Base-by-base conservation (phyloP, 2,113 vertebrate species). In the Emydura subglobosa region DNA sequence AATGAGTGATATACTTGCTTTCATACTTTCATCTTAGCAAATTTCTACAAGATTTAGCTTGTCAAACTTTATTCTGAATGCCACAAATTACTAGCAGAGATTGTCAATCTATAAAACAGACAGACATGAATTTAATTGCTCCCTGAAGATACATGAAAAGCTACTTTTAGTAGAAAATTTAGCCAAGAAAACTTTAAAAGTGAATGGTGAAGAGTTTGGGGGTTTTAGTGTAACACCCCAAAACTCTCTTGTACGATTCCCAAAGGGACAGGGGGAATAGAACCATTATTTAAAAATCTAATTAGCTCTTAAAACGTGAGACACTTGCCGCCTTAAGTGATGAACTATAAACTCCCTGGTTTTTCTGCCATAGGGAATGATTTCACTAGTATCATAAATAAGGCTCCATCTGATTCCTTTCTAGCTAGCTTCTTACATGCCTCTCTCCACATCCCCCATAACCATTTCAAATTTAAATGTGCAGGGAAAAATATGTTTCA, bases 21-120 rank as follows among this genome's bases (percentile, higher is more conserved):
- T 97, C 90, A 85, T 97, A 80, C 79, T 95, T 94, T 88, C 44
- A 91, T 83, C 74, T 91, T 94, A 93, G 92, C 91, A 95, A 97
- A 96, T 97, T 97, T 94, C 94, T 96, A 94, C 95, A 97, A 96
- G 95, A 98, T 89, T 95, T 96, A 81, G 92, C 97, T 95, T 96
- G 78, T 96, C 96, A 97, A 97, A 97, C 59, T 93, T 95, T 74
- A 90, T 87, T 93, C 93, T 97, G 95, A 96, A 93, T 4, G 5
- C 92, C 95, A 97, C 92, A 96, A 95, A 97, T 95, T 97, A 95
- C 95, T 94, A 91, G 89, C 88, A 97, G 91, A 87, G 81, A 92
- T 92, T 97, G 97, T 95, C 96, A 95, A 54, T 97, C 94, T 91
- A 59, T 90, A 86, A 93, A 96, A 90, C 91, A 97, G 95, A 96